Conservation (phyloP, 2,113 vertebrate species). For the Edolisoma coerulescens region DNA sequence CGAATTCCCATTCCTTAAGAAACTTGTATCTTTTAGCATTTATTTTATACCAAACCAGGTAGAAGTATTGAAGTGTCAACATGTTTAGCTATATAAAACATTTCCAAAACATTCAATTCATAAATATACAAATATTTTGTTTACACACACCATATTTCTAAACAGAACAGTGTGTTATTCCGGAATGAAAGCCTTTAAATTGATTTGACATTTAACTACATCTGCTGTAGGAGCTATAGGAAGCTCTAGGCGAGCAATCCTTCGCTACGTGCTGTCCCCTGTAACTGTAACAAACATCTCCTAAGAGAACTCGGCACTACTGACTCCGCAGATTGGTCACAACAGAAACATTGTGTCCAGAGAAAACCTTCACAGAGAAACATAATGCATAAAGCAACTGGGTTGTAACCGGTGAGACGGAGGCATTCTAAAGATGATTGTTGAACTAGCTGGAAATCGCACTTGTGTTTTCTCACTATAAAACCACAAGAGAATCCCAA, state of each 20-base stretch:
- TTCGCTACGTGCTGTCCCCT: not conserved
- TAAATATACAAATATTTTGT: slow-evolving; percentile 37
- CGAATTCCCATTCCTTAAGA: not conserved
- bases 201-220: slow-evolving; percentile 29
- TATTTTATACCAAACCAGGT: not conserved
- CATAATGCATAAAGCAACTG: fast-evolving
- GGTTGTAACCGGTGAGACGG: not conserved
- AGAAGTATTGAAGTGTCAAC: not conserved
- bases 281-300: not conserved
- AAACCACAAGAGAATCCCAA: not conserved
- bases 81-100: not conserved
- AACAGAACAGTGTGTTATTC: not conserved
- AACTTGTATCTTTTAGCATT: not conserved
- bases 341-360: not conserved
- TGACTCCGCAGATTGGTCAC: not conserved
- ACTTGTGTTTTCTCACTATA: not conserved
- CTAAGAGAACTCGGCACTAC: not conserved
- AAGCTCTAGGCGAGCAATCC: not conserved
- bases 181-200: not conserved
- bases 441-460: not conserved
- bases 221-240: not conserved
- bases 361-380: not conserved
- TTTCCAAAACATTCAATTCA: not conserved
- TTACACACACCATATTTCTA: not conserved
- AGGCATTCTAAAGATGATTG: not conserved